A percentile compares a stretch with the other conserved stretches of the same genome.
phyloP scores from a whole-genome alignment of 2,797 vertebrate species.

The Allobates femoralis region DNA sequence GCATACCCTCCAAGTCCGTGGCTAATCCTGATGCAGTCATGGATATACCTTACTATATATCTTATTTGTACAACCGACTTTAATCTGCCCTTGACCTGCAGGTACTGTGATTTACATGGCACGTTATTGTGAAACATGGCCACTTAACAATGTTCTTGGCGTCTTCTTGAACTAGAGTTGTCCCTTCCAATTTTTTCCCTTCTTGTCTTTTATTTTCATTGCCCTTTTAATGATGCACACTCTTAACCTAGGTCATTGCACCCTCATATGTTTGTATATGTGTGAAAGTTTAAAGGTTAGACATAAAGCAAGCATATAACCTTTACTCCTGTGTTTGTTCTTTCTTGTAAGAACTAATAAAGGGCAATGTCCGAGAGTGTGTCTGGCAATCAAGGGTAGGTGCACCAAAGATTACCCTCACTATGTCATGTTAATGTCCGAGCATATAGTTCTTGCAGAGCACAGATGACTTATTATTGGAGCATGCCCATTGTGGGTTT shows the following conservation, averaged over 20 bases:
- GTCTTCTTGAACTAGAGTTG: background rate
- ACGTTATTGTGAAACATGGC: background rate
- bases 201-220: background rate
- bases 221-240: background rate
- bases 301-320: background rate
- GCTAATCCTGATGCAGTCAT: too few species aligned
- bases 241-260: background rate
- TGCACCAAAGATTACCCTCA: background rate
- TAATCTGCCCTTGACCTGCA: background rate
- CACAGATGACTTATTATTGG: background rate
- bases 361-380: background rate
- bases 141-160: background rate
- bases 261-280: slow-evolving; percentile 13
- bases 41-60: too few species aligned
- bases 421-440: background rate
- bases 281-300: slow-evolving; percentile 52
- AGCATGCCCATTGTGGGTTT: background rate
- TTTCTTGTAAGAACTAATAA: slow-evolving; percentile 1
- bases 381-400: slow-evolving; percentile 10
- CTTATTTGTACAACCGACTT: background rate
- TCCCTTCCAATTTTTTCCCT: background rate
- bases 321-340: slow-evolving; percentile 34
- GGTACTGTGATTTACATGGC: background rate
- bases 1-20: too few species aligned
- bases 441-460: background rate